Conservation (phyloP, 2,113 vertebrate species). For the Stigmatopora argus region DNA sequence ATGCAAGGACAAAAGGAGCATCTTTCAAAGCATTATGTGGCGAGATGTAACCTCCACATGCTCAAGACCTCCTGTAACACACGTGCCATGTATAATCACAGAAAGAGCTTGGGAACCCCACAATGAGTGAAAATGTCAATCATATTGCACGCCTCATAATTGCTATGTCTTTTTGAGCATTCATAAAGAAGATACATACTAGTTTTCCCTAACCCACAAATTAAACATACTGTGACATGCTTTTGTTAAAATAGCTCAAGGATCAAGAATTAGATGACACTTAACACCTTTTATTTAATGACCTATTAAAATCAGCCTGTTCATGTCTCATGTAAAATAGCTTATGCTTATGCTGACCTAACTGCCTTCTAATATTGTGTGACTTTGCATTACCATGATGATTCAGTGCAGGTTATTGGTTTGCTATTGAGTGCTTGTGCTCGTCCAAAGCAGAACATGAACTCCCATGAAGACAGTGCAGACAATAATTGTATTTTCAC, state of each 20-base stretch:
- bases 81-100: constrained; percentile 11
- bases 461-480: neutral
- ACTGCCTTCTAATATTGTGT: neutral
- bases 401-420: neutral
- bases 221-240: neutral
- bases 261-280: neutral
- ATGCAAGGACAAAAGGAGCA: constrained; percentile 59
- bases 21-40: constrained; percentile 19
- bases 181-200: neutral
- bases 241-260: neutral
- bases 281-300: neutral
- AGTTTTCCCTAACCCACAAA: too few relatives aligned
- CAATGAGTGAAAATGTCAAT: constrained; percentile 20
- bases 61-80: constrained; percentile 32
- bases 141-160: constrained; percentile 18
- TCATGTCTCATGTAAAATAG: neutral
- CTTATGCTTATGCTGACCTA: neutral
- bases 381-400: neutral
- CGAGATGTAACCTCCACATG: constrained; percentile 46
- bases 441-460: neutral
- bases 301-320: neutral
- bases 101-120: neutral
- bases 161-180: constrained; percentile 33
- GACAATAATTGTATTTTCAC: neutral
- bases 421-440: neutral